A percentile compares a stretch with the other conserved stretches of the same genome.
Evolutionary conservation across 1,140 invertebrate genomes (phyloP).

Genomic region (Dolichoris vasculosae): DNA sequence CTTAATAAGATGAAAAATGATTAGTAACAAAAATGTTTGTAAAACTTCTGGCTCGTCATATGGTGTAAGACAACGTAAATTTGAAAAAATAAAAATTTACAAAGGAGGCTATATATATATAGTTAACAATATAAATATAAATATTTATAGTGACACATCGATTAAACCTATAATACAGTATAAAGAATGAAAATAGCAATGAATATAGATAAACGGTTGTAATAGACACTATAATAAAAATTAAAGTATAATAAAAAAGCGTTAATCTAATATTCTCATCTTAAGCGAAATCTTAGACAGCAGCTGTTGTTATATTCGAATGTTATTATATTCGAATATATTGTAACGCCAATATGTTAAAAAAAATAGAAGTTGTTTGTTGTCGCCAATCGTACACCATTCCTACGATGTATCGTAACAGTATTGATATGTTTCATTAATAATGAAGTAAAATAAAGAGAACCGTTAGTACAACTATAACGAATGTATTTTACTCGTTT

Average conservation of each 20-base stretch:
- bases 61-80: slow-evolving; percentile 33
- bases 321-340: slow-evolving; percentile 32
- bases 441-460: slow-evolving; percentile 65
- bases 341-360: slow-evolving; percentile 22
- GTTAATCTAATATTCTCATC: slow-evolving; percentile 31
- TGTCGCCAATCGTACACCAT: slow-evolving; percentile 67
- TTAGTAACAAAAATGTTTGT: background rate
- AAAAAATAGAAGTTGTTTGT: slow-evolving; percentile 56
- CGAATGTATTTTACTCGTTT: background rate
- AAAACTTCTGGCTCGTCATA: slow-evolving; percentile 24
- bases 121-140: slow-evolving; percentile 27
- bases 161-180: slow-evolving; percentile 42
- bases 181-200: slow-evolving; percentile 41
- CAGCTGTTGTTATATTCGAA: too few species aligned
- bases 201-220: slow-evolving; percentile 19
- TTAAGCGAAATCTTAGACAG: background rate
- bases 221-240: slow-evolving; percentile 19
- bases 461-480: slow-evolving; percentile 65
- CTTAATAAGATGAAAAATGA: background rate
- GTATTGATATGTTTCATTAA: slow-evolving; percentile 70
- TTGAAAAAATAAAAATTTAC: background rate
- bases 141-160: slow-evolving; percentile 32
- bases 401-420: slow-evolving; percentile 72
- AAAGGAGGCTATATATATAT: slow-evolving; percentile 39
- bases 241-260: slow-evolving; percentile 17